phyloP scores from a whole-genome alignment of 2,113 vertebrate species.

The Siniperca chuatsi region DNA sequence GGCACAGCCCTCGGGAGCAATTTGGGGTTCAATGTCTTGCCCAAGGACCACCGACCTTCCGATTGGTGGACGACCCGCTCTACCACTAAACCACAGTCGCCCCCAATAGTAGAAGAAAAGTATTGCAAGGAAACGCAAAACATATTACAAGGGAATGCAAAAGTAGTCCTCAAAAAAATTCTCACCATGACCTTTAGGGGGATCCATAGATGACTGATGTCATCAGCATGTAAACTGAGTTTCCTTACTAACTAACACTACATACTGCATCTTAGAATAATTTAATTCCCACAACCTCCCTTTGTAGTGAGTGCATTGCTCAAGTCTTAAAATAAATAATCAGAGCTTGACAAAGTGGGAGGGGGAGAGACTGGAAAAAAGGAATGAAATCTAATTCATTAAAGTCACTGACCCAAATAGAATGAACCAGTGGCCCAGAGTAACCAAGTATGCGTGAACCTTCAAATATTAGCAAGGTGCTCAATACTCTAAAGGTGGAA shows the following conservation, averaged over 20 bases:
- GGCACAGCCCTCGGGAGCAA: too few species aligned
- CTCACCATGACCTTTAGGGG: too few species aligned
- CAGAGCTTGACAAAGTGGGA: constrained; percentile 68
- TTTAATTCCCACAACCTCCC: constrained; percentile 42
- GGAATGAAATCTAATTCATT: constrained; percentile 71
- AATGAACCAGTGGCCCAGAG: constrained; percentile 73
- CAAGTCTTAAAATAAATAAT: constrained; percentile 65
- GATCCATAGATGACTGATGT: neutral
- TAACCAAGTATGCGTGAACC: constrained; percentile 73
- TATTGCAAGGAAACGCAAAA: too few species aligned
- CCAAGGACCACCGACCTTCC: too few species aligned
- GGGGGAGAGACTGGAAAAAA: constrained; percentile 32
- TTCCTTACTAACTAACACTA: neutral
- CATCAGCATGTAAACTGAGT: neutral
- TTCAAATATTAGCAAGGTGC: constrained; percentile 76
- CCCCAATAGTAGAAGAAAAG: too few species aligned
- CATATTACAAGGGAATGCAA: too few species aligned
- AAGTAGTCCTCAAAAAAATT: too few species aligned
- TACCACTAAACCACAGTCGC: too few species aligned
- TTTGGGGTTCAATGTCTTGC: too few species aligned
- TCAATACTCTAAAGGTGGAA: constrained; percentile 48
- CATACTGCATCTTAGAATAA: constrained; percentile 34
- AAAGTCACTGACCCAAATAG: constrained; percentile 76
- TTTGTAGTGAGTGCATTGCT: constrained; percentile 47
- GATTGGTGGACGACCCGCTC: too few species aligned